Percentiles rank a stretch among this genome's conserved stretches.
Conservation (phyloP, 2,797 vertebrate genomes). For the Coregonus sp. region DNA sequence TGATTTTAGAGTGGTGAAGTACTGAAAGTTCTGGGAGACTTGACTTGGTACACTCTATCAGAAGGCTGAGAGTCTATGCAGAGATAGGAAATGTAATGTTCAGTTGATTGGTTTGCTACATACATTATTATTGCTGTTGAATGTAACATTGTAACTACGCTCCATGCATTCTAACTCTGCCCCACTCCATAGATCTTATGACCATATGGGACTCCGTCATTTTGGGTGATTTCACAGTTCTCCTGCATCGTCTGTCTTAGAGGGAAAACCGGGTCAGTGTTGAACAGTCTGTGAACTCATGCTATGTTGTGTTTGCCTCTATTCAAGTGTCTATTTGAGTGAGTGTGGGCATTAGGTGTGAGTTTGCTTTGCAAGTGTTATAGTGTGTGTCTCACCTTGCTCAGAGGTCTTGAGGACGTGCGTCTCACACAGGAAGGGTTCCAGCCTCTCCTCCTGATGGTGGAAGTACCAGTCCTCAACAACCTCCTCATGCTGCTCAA, state of each 20-base stretch:
- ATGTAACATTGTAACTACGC: not conserved
- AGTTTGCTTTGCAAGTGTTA: not conserved
- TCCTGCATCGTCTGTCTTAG: conserved; percentile 56
- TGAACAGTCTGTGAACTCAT: not conserved
- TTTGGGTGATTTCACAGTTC: conserved; percentile 64
- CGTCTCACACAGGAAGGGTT: conserved; percentile 79
- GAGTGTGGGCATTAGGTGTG: not conserved
- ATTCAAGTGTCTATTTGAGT: not conserved
- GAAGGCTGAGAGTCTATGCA: not conserved
- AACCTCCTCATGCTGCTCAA: conserved; percentile 81
- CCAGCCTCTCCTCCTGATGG: conserved; percentile 80
- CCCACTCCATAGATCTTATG: not conserved
- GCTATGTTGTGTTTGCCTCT: not conserved
- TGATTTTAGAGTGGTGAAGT: not conserved
- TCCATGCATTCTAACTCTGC: not conserved
- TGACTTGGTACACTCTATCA: not conserved
- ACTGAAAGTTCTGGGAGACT: not conserved
- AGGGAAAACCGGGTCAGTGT: not conserved
- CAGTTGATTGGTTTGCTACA: not conserved
- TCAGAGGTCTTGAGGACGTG: conserved; percentile 76
- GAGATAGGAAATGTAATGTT: not conserved
- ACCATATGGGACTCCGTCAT: not conserved
- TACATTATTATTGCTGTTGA: not conserved
- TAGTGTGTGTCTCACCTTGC: conserved; percentile 60
- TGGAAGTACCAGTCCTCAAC: conserved; percentile 89